These are phyloP conservation scores for Pangasius macronema DNA, from an alignment of 2,797 vertebrate species.

Conservation along the genomic window DNA sequence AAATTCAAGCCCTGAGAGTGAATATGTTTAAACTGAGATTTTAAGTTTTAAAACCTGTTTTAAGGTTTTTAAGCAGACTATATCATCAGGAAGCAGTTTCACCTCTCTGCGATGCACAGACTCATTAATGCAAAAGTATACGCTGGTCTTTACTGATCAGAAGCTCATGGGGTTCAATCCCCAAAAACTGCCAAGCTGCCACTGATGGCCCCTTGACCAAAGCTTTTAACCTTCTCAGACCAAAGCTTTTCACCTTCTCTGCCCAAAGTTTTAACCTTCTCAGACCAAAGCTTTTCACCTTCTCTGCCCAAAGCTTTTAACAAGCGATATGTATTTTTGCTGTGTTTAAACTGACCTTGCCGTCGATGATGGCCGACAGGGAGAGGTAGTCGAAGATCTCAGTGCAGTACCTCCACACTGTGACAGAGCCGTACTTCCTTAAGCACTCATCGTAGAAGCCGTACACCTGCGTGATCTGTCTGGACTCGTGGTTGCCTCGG, in stretches of 20 bases:
- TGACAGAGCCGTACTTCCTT: constrained; percentile 93
- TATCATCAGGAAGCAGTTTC: neutral
- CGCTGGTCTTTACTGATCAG: neutral
- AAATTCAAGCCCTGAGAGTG: no score
- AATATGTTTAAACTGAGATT: no score
- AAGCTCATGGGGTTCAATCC: neutral
- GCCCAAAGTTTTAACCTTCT: no score
- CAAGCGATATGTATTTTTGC: accelerated
- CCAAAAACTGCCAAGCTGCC: neutral
- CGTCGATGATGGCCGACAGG: constrained; percentile 93
- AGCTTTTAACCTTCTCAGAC: neutral
- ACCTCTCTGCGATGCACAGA: neutral
- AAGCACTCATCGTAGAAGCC: constrained; percentile 96
- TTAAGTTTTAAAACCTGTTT: no score
- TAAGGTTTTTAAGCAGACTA: no score
- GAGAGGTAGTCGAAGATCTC: constrained; percentile 98
- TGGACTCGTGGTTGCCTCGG: constrained; percentile 91
- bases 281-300: neutral
- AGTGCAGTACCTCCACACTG: constrained; percentile 95
- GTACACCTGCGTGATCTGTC: constrained; percentile 94
- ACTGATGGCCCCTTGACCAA: neutral
- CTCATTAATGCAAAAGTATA: neutral
- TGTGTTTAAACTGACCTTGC: constrained; percentile 79
- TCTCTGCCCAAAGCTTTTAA: no score
- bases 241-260: neutral